A percentile compares a stretch with the other conserved stretches of the same genome.
phyloP scores from a whole-genome alignment of 2,113 vertebrate species.

The Etheostoma spectabile region DNA sequence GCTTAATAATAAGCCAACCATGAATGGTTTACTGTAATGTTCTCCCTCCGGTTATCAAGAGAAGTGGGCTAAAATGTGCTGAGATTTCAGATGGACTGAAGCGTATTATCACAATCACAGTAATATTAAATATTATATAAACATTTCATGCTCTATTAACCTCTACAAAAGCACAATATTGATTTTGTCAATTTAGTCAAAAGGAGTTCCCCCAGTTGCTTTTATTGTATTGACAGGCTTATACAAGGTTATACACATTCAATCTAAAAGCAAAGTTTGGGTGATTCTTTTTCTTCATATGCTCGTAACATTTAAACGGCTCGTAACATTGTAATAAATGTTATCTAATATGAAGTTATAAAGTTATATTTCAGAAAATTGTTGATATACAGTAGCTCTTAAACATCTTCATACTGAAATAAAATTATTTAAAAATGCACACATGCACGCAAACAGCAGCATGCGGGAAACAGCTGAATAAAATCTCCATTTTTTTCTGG shows the following conservation, averaged over 20 bases:
- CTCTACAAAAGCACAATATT: not conserved
- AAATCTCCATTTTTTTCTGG: not conserved
- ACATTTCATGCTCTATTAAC: not conserved
- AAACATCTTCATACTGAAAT: not conserved
- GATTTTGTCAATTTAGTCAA: conserved; percentile 13
- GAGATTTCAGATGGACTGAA: conserved; percentile 31
- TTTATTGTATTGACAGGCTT: not conserved
- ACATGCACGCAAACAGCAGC: not conserved
- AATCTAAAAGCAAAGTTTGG: conserved; percentile 17
- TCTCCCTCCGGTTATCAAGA: conserved; percentile 20
- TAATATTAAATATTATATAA: conserved; percentile 24
- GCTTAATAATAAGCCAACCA: conserved; percentile 1
- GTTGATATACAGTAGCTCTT: conserved; percentile 33
- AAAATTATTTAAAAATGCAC: not conserved
- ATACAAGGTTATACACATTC: too few relatives aligned
- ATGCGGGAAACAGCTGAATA: not conserved
- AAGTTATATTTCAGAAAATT: conserved; percentile 56
- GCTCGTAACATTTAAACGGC: too few relatives aligned
- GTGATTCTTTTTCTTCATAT: not conserved
- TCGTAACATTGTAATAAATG: conserved; percentile 64
- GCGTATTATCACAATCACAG: not conserved
- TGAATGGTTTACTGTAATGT: not conserved
- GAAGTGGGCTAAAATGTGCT: conserved; percentile 16
- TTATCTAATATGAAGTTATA: conserved; percentile 25
- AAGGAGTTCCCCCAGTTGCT: not conserved